Evolutionary conservation across 64 coral and sea anemone species (phyloP).

Genomic region (Exaiptasia diaphana): DNA sequence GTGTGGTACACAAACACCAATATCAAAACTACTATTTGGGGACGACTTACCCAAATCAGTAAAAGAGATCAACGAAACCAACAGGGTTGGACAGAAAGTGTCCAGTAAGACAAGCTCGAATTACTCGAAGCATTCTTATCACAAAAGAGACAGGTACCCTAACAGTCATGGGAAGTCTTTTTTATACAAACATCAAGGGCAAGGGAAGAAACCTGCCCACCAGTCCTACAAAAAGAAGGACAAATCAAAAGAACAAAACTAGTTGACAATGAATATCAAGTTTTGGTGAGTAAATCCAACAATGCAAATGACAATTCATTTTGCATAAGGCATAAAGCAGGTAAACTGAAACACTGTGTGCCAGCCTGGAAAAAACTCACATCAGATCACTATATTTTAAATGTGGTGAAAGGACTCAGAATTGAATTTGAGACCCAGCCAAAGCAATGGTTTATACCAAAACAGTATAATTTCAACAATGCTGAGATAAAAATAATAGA

Average conservation of each 20-base stretch:
- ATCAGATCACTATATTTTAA: constrained; percentile 37
- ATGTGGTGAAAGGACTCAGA: constrained; percentile 18
- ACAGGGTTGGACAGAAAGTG: constrained; percentile 25
- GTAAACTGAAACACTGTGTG: constrained; percentile 46
- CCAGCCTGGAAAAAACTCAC: constrained; percentile 46
- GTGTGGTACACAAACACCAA: constrained; percentile 3
- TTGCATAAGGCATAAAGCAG: constrained; percentile 14
- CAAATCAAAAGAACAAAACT: constrained; percentile 16
- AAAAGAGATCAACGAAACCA: constrained; percentile 58
- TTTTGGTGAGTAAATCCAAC: constrained; percentile 17
- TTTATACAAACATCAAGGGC: constrained; percentile 50
- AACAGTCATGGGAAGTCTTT: constrained; percentile 26
- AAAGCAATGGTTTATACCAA: constrained; percentile 19
- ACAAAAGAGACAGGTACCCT: not conserved
- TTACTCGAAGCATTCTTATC: not conserved
- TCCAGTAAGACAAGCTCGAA: not conserved
- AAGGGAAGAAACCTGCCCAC: not conserved
- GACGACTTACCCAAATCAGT: constrained; percentile 48
- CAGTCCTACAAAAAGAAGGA: constrained; percentile 27
- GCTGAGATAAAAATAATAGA: constrained; percentile 29
- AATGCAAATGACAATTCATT: not conserved
- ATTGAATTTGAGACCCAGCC: constrained; percentile 51
- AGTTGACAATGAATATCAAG: constrained; percentile 7
- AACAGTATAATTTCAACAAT: constrained; percentile 7
- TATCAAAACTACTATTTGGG: constrained; percentile 33